A percentile compares a stretch with the other conserved stretches of the same genome.
Evolutionary conservation across 2,113 vertebrate species (phyloP).

Genomic region (Columba janthina): DNA sequence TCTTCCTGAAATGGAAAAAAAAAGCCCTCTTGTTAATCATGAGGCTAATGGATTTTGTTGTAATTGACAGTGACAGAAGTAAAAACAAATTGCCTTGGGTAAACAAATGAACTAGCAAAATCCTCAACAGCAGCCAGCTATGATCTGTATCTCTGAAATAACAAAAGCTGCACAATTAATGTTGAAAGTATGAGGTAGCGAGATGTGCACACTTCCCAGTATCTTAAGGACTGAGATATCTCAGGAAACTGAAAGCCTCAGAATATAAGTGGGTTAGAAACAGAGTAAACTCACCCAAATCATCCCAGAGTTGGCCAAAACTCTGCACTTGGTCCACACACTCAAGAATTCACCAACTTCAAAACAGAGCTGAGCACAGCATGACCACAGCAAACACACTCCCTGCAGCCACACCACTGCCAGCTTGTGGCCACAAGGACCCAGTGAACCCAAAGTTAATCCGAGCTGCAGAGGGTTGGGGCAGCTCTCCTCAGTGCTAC

Average conservation of each 20-base stretch:
- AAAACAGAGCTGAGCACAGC: not conserved
- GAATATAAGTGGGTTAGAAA: not conserved
- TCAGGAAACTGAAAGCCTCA: not conserved
- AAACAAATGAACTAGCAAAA: constrained; percentile 1
- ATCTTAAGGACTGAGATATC: not conserved
- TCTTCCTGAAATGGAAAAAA: constrained; percentile 38
- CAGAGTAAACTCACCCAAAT: not conserved
- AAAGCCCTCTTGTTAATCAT: constrained; percentile 32
- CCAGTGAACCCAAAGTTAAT: no score
- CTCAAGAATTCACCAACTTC: not conserved
- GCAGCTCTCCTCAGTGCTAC: not conserved
- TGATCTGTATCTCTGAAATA: not conserved
- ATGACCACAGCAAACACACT: not conserved
- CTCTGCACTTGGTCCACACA: not conserved
- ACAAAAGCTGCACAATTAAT: not conserved
- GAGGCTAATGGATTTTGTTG: constrained; percentile 58
- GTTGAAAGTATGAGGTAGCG: not conserved
- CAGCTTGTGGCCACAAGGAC: not conserved
- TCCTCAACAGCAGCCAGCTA: not conserved
- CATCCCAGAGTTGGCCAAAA: not conserved
- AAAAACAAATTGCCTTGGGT: constrained; percentile 38
- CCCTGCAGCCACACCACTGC: not conserved
- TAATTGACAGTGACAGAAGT: constrained; percentile 64
- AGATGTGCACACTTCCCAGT: not conserved
- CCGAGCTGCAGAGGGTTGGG: not conserved